Evolutionary conservation across 1,140 invertebrate species (phyloP).

Genomic region (Drosophila melanogaster): DNA sequence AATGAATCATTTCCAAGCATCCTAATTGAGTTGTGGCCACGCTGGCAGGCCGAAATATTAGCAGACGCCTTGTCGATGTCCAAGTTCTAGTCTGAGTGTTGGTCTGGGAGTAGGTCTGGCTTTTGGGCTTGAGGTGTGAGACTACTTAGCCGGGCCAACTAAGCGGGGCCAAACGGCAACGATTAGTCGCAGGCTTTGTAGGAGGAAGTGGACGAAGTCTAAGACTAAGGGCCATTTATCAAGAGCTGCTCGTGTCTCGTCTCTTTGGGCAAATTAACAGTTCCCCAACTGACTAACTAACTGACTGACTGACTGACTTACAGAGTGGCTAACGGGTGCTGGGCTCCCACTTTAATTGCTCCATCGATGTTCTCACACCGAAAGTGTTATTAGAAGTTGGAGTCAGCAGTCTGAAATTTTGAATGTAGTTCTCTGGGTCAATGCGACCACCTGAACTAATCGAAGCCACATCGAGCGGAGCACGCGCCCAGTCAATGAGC

Average conservation of each 20-base stretch:
- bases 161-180: conserved; percentile 32
- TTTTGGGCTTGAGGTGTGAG: conserved; percentile 37
- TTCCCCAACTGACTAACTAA: conserved; percentile 52
- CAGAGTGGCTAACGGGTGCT: conserved; percentile 36
- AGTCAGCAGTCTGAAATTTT: conserved; percentile 1
- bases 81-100: conserved; percentile 11
- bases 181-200: conserved; percentile 44
- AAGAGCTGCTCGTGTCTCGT: conserved; percentile 70
- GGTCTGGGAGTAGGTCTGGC: conserved; percentile 7
- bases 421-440: conserved; percentile 80
- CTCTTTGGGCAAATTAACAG: conserved; percentile 62
- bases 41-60: conserved; percentile 60
- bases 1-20: conserved; percentile 80
- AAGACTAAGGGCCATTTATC: conserved; percentile 70
- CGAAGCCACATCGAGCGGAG: conserved; percentile 46
- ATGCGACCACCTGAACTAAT: conserved; percentile 78
- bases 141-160: conserved; percentile 54
- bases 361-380: conserved; percentile 52
- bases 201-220: conserved; percentile 38
- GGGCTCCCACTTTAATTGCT: conserved; percentile 67
- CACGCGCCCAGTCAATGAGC: conserved; percentile 53
- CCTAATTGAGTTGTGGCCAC: conserved; percentile 74
- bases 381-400: conserved; percentile 39
- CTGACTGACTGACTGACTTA: conserved; percentile 26
- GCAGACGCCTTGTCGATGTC: conserved; percentile 48